These are phyloP conservation scores for Centropus bengalensis DNA, from an alignment of 2,113 vertebrate species.

Conservation along the genomic window DNA sequence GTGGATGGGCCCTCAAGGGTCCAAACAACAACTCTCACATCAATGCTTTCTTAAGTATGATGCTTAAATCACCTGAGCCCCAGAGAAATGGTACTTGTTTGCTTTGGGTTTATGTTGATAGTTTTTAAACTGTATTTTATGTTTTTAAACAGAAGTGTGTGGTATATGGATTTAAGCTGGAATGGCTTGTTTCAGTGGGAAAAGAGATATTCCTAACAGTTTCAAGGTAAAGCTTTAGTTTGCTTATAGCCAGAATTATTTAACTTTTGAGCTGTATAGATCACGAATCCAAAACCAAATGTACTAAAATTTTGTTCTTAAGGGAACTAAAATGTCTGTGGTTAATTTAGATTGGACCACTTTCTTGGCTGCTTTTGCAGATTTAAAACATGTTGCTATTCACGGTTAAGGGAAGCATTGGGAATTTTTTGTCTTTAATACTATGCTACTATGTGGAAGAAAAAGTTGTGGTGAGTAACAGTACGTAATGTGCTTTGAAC, in stretches of 20 bases:
- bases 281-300: conserved; percentile 28
- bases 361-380: conserved; percentile 1
- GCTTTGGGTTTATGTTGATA: conserved; percentile 9
- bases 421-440: neutral
- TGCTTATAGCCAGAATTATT: conserved; percentile 46
- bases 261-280: conserved; percentile 34
- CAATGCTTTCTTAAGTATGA: neutral
- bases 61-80: neutral
- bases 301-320: conserved; percentile 21
- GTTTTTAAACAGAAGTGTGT: neutral
- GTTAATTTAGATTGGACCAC: neutral
- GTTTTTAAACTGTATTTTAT: neutral
- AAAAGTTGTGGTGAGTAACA: neutral
- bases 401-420: neutral
- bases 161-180: neutral
- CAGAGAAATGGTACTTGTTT: neutral
- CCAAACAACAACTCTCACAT: neutral
- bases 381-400: neutral
- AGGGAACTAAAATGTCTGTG: conserved; percentile 43
- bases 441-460: neutral
- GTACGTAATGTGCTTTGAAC: neutral
- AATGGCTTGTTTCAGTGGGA: conserved; percentile 20
- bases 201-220: conserved; percentile 37
- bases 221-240: conserved; percentile 60
- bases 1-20: neutral